Evolutionary conservation across 2,888 invertebrate genomes (phyloP).

Genomic region (Prenolepis imparis): DNA sequence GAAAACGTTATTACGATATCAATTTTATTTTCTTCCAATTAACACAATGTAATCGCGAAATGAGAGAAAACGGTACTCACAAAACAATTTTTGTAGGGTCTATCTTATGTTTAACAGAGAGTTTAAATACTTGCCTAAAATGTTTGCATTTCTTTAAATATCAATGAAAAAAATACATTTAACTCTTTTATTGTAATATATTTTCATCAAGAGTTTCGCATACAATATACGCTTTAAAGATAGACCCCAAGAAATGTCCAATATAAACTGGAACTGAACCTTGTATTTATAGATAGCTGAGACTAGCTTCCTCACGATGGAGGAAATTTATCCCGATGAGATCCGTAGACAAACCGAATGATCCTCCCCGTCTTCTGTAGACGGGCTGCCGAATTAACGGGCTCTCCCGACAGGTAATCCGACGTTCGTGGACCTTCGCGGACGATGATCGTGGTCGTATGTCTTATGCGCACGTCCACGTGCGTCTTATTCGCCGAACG

Average conservation of each 20-base stretch:
- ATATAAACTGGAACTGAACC: background rate
- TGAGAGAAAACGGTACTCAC: background rate
- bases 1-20: background rate
- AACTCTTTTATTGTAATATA: background rate
- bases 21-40: background rate
- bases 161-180: background rate
- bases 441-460: conserved; percentile 53
- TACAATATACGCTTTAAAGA: background rate
- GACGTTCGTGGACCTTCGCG: conserved; percentile 49
- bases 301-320: background rate
- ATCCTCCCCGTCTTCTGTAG: conserved; percentile 49
- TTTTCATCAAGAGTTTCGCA: background rate
- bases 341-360: conserved; percentile 72
- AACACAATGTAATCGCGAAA: background rate
- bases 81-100: background rate
- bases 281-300: background rate
- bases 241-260: background rate
- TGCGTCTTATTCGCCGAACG: conserved; percentile 70
- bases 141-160: background rate
- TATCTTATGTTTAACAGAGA: background rate
- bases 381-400: conserved; percentile 44
- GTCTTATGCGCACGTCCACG: conserved; percentile 39
- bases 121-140: background rate
- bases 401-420: conserved; percentile 39
- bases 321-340: background rate